Percentiles rank a stretch among this genome's conserved stretches.
Conservation (phyloP, 1,140 invertebrate genomes). For the Drosophila littoralis region DNA sequence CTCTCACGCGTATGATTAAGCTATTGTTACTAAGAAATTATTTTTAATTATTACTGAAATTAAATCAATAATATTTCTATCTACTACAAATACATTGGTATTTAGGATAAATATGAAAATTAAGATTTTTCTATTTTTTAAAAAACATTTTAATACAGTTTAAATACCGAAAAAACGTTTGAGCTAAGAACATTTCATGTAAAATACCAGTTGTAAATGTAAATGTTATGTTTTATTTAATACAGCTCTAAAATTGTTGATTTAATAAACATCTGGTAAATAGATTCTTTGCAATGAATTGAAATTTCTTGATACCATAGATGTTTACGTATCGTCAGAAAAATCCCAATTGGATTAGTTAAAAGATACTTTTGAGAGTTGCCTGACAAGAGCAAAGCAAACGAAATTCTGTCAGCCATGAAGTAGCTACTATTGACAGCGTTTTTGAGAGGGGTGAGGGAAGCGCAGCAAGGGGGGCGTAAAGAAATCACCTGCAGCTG, state of each 20-base stretch:
- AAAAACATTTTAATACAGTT: too few relatives aligned
- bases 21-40: too few relatives aligned
- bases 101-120: too few relatives aligned
- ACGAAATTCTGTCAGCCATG: conserved; percentile 21
- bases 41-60: too few relatives aligned
- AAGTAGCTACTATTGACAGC: background rate
- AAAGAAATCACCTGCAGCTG: conserved; percentile 18
- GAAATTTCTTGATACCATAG: conserved; percentile 16
- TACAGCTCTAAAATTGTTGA: background rate
- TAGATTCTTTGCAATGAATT: conserved; percentile 22
- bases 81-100: too few relatives aligned
- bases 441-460: background rate
- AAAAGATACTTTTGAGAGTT: conserved; percentile 17
- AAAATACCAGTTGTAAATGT: too few relatives aligned
- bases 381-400: conserved; percentile 16
- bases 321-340: conserved; percentile 8
- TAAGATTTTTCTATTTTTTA: too few relatives aligned
- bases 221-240: too few relatives aligned
- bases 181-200: too few relatives aligned
- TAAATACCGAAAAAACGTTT: too few relatives aligned
- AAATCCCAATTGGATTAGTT: conserved; percentile 21
- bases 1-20: too few relatives aligned
- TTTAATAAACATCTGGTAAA: background rate
- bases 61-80: too few relatives aligned
- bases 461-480: background rate